A percentile compares a stretch with the other conserved stretches of the same genome.
Evolutionary conservation across 1,140 invertebrate genomes (phyloP).

Genomic region (Temnothorax nylanderi): DNA sequence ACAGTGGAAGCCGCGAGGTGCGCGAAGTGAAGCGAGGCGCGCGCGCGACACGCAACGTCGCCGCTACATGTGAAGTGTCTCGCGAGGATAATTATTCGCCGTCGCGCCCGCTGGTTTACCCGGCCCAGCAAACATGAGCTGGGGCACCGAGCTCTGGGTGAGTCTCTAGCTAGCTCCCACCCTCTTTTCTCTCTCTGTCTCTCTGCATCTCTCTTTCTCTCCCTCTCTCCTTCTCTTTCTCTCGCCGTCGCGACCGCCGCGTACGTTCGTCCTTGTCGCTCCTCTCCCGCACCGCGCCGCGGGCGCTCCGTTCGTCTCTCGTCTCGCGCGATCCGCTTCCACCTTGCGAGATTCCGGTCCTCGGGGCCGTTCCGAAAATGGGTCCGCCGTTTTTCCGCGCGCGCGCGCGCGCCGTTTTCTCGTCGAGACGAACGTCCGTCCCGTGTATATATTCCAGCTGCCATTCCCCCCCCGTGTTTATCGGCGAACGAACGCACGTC

Average conservation of each 20-base stretch:
- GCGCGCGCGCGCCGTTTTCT: neutral
- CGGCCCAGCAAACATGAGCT: constrained; percentile 86
- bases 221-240: neutral
- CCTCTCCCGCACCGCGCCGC: constrained; percentile 7
- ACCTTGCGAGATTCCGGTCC: constrained; percentile 5
- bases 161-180: constrained; percentile 77
- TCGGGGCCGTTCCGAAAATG: neutral
- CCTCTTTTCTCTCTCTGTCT: constrained; percentile 5
- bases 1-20: constrained; percentile 38
- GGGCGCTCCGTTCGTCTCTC: constrained; percentile 13
- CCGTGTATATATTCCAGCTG: too few relatives aligned
- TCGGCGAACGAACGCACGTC: too few relatives aligned
- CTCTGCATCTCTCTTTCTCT: constrained; percentile 4
- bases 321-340: constrained; percentile 9
- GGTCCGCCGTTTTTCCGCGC: neutral
- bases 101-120: constrained; percentile 74
- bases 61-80: constrained; percentile 79
- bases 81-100: constrained; percentile 62
- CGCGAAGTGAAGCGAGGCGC: constrained; percentile 14
- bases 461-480: too few relatives aligned
- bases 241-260: too few relatives aligned
- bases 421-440: too few relatives aligned
- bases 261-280: constrained; percentile 49
- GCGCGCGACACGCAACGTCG: constrained; percentile 10
- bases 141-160: constrained; percentile 88